Conservation (phyloP, 2,797 vertebrate genomes). For the Tokudaia muenninki region DNA sequence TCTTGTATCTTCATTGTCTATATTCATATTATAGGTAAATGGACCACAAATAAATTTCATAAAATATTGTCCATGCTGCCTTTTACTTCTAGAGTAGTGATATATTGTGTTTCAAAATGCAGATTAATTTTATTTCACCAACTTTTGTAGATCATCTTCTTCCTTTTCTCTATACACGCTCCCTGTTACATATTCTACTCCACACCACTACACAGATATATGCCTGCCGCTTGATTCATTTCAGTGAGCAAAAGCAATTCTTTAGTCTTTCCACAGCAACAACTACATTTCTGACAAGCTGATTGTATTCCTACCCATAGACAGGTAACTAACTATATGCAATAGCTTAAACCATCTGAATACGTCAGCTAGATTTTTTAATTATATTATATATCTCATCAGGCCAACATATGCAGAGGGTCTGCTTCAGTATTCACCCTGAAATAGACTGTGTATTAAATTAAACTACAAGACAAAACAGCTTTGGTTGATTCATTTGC, state of each 20-base stretch:
- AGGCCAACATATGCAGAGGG: background rate
- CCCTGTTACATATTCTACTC: background rate
- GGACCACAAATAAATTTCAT: constrained; percentile 43
- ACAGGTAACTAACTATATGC: background rate
- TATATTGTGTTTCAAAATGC: constrained; percentile 14
- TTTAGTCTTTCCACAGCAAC: background rate
- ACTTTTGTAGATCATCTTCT: background rate
- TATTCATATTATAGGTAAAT: background rate
- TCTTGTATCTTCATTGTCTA: background rate
- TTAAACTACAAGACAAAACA: constrained; percentile 59
- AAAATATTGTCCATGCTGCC: background rate
- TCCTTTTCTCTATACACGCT: background rate
- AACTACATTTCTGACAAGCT: constrained; percentile 39
- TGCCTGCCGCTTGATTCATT: constrained; percentile 4
- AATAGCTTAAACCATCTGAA: constrained; percentile 61
- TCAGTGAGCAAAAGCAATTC: constrained; percentile 57
- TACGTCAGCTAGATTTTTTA: constrained; percentile 63
- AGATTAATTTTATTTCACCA: constrained; percentile 8
- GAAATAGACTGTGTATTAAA: constrained; percentile 53
- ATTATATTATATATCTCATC: constrained; percentile 67
- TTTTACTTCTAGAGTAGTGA: background rate
- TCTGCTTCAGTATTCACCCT: constrained; percentile 52
- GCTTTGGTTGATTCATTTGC: background rate
- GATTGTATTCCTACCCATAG: constrained; percentile 9
- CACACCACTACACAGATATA: background rate